Base-by-base conservation (phyloP, 2,888 invertebrate species). In the Drosophila dives region DNA sequence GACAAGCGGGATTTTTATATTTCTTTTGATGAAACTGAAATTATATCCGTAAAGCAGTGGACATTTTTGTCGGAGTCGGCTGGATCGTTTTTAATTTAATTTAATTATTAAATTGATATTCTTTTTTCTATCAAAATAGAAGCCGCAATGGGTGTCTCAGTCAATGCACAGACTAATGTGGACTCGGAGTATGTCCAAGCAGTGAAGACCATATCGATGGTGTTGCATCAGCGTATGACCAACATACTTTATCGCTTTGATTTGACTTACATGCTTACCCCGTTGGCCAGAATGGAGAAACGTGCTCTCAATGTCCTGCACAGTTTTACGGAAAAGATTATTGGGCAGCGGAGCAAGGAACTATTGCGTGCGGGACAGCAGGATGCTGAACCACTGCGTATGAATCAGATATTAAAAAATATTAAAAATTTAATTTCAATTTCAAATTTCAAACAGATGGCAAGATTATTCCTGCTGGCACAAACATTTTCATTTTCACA, bases 91-190 rank as follows among this genome's bases (percentile, higher is more conserved):
- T 38, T 2, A 17, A 17, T 17, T 17, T 38, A 17, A 36, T 40
- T 15, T 23, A 1, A 15, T 3, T 5, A 38, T 20, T 29, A 7
- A 4, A 11, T 33, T 32, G n/a, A 32, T 2, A 23, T 26, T 32
- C 20, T 20, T 17, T 48, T 26, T 12, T 1, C 32, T 17, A 7
- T 54, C 0, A 3, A 15, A 33, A 5, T n/a, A 96, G 97, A 98
- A 93, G 96, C 97, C 8, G 96, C 98, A 15, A 98, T 98, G 97
- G 98, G 97, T 0, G 94, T 95, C 12, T 94, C 94, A 34, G 93
- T 97, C 0, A 94, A 96, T 89, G 96, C 97, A 0, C 97, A 97
- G 91, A 93, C 93, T 8, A 93, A 96, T 86, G 93, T 94, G 10
- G 94, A 96, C 75, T 96, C 96, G 0, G 94, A 95, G 77, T 97